Base-by-base conservation (phyloP, 2,113 vertebrate genomes). In the Limanda limanda region DNA sequence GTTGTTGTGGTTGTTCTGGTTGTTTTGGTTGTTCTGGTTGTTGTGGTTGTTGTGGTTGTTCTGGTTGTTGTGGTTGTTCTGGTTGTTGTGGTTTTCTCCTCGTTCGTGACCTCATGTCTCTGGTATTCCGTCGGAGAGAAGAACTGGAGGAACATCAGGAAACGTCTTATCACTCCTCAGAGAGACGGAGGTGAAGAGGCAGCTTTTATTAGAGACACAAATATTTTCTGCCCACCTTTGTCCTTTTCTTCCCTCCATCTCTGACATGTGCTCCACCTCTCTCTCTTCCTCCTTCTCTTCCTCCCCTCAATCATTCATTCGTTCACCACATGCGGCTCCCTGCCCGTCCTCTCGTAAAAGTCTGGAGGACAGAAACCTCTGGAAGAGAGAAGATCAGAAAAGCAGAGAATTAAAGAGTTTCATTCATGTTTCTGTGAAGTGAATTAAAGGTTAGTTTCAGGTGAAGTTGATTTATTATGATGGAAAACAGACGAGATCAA, bases 261-360 rank as follows among this genome's bases (percentile, higher is more conserved):
- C 51, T 7, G 20, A 10, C 51, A 52, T 20, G 20, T 52, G 51
- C 21, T 55, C 3, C 54, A 21, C 20, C 54, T 54, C 52, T 54
- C n/a, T 54, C 52, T 23, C 18, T 59, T 20, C 6, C 18, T 20
- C 10, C 25, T 25, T 25, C 21, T 24, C 18, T 37, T 37, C 35
- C 21, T 48, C 18, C 13, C 17, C 56, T 23, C 20, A 54, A 40
- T 82, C 78, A 8, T 78, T 79, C 78, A 20, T 83, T 74, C 68
- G 64, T 86, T 60, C 68, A 35, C 84, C 86, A 87, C 15, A 68
- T 86, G 91, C 71, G 54, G 67, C 45, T 60, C 27, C 48, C 17
- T 1, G 69, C 23, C 11, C n/a, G 24, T 67, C 27, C 2, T 60
- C 79, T 75, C 68, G 52, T 89, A 83, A 83, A 62, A 59, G 47